Evolutionary conservation across 2,113 vertebrate genomes (phyloP).

Genomic region (Myiagra hebetior): DNA sequence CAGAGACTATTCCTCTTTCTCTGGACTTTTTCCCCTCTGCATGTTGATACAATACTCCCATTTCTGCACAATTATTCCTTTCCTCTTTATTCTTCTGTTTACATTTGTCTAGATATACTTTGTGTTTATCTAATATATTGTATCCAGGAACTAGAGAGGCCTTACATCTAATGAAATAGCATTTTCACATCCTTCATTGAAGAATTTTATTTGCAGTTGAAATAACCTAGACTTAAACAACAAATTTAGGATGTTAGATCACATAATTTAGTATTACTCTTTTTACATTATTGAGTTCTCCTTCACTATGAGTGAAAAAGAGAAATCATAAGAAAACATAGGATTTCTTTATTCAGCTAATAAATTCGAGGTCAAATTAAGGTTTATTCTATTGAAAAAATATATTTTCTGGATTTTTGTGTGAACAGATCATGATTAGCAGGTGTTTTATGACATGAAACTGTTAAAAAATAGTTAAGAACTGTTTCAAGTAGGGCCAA

Average conservation of each 20-base stretch:
- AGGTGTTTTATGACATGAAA: not conserved
- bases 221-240: not conserved
- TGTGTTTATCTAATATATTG: not conserved
- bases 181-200: not conserved
- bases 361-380: not conserved
- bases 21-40: not conserved
- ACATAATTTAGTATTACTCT: not conserved
- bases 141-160: not conserved
- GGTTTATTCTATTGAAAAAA: not conserved
- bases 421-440: not conserved
- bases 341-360: not conserved
- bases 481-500: not conserved
- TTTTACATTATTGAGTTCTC: not conserved
- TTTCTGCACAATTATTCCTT: not conserved
- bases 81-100: not conserved
- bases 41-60: not conserved
- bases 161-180: not conserved
- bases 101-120: not conserved
- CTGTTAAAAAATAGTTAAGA: not conserved
- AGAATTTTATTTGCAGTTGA: not conserved
- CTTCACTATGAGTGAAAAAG: not conserved
- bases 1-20: not conserved
- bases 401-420: not conserved
- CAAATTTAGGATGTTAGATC: not conserved
- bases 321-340: not conserved